Base-by-base conservation (phyloP, 2,113 vertebrate species). In the Eleginops maclovinus region DNA sequence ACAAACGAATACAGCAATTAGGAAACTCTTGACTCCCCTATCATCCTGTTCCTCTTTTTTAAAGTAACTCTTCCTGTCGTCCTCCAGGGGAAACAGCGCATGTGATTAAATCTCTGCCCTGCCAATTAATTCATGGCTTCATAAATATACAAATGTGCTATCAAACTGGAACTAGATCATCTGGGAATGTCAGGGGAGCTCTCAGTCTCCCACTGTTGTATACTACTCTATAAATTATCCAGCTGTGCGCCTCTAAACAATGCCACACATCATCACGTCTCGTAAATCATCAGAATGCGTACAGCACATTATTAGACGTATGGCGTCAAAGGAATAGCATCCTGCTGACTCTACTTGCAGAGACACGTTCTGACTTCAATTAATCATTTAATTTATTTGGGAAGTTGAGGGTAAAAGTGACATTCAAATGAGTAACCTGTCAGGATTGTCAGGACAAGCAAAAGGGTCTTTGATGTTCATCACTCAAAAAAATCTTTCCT, bases 101-200 rank as follows among this genome's bases (percentile, higher is more conserved):
- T 92, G 89, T 94, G 91, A 94, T 94, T 92, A 93, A 91, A 90
- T 87, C 82, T 92, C 89, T 88, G 72, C 82, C 79, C 87, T 87
- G 84, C 84, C 91, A 92, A 94, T 94, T 93, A 93, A 92, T 90
- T 92, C 86, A 91, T 87, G 79, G 83, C 83, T 91, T 91, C 89
- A 93, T 92, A 92, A 93, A 93, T 92, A 91, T 91, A 89, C 93
- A 93, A 91, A 89, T 88, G 87, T 85, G 78, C 80, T 82, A 86
- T 81, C 86, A 88, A 87, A 91, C 82, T 87, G 70, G 76, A 92
- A 93, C 56, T 86, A 66, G 91, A 89, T 82, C 88, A 91, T 88
- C 84, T 17, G 14, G 71, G 68, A 77, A 71, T 82, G 73, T 51
- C 54, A 21, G 46, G 49, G n/a, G 82, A 77, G 77, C 64, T 46